Evolutionary conservation across 2,797 vertebrate species (phyloP).

Genomic region (Xyrichtys novacula): DNA sequence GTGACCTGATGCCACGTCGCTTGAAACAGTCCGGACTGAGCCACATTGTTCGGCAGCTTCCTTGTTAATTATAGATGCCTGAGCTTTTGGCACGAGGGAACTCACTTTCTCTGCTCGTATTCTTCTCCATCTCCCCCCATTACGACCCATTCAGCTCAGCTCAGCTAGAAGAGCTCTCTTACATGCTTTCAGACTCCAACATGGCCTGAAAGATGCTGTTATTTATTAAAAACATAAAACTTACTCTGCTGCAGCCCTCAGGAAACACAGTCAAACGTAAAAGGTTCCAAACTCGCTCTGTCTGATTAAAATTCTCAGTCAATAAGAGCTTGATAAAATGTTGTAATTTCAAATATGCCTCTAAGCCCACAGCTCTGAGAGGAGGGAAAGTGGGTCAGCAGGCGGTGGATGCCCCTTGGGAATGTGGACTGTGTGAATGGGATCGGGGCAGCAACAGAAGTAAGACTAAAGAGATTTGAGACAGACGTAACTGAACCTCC

Average conservation of each 20-base stretch:
- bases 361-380: slow-evolving; percentile 22
- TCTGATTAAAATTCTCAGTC: slow-evolving; percentile 6
- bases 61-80: slow-evolving; percentile 70
- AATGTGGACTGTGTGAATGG: slow-evolving; percentile 44
- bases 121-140: slow-evolving; percentile 16
- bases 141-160: slow-evolving; percentile 14
- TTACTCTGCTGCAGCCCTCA: not conserved
- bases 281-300: not conserved
- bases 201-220: not conserved
- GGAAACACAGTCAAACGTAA: not conserved
- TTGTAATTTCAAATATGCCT: slow-evolving; percentile 27
- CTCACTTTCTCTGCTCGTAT: slow-evolving; percentile 23
- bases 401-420: slow-evolving; percentile 33
- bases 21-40: slow-evolving; percentile 17
- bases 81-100: slow-evolving; percentile 33
- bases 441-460: slow-evolving; percentile 31
- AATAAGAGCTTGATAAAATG: not conserved
- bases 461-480: slow-evolving; percentile 37
- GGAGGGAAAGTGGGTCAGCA: slow-evolving; percentile 56
- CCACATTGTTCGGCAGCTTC: slow-evolving; percentile 52
- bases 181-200: not conserved
- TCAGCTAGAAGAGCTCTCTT: not conserved
- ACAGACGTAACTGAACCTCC: slow-evolving; percentile 14
- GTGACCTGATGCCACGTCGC: slow-evolving; percentile 17
- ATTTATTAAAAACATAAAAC: not conserved